These are phyloP conservation scores for Hiodon alosoides DNA, from an alignment of 2,113 vertebrate genomes.

Conservation along the genomic window DNA sequence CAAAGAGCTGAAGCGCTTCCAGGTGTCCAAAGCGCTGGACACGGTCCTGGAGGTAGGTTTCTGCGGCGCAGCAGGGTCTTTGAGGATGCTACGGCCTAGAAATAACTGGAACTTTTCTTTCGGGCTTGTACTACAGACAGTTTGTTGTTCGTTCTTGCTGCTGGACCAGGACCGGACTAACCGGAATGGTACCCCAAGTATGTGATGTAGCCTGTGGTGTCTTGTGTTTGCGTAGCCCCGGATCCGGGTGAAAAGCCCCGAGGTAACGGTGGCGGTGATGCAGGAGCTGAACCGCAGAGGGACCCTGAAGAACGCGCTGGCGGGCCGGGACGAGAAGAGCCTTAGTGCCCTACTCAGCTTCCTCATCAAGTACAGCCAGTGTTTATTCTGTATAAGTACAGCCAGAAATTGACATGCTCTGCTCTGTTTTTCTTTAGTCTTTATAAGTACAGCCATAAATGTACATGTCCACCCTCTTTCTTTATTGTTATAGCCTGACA, in stretches of 20 bases:
- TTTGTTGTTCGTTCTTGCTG: too few relatives aligned
- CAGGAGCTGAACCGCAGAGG: constrained; percentile 89
- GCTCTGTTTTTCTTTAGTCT: too few relatives aligned
- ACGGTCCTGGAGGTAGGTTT: constrained; percentile 69
- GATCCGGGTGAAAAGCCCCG: constrained; percentile 59
- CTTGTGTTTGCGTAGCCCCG: background rate
- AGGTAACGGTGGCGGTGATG: constrained; percentile 83
- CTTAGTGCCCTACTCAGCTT: constrained; percentile 78
- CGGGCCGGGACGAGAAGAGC: constrained; percentile 82
- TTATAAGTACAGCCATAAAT: background rate
- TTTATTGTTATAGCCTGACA: too few relatives aligned
- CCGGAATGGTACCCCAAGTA: background rate
- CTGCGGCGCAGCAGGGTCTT: background rate
- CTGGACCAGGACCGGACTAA: too few relatives aligned
- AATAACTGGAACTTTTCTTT: too few relatives aligned
- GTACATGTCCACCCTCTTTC: too few relatives aligned
- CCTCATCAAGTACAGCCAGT: constrained; percentile 71
- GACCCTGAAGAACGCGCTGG: constrained; percentile 86
- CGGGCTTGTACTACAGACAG: too few relatives aligned
- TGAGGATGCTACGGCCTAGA: too few relatives aligned
- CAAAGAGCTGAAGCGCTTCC: constrained; percentile 79
- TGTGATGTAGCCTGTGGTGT: background rate
- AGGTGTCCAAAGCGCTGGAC: constrained; percentile 87
- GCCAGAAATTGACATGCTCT: too few relatives aligned
- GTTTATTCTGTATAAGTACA: too few relatives aligned